Percentiles rank a stretch among this genome's conserved stretches.
Evolutionary conservation across 2,797 vertebrate species (phyloP).

Genomic region (Lepilemur septentrionalis): DNA sequence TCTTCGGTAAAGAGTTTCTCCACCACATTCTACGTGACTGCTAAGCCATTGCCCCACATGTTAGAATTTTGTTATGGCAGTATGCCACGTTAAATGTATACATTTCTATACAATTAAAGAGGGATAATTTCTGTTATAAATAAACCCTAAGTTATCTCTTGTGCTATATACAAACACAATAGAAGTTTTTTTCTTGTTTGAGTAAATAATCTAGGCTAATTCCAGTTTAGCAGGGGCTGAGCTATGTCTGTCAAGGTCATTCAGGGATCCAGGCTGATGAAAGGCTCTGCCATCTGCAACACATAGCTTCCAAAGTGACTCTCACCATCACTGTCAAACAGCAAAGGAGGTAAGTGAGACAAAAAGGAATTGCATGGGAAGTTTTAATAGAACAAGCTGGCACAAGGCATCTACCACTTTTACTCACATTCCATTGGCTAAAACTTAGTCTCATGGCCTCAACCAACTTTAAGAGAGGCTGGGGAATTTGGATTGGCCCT

Average conservation of each 20-base stretch:
- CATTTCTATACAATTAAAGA: background rate
- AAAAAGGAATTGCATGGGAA: background rate
- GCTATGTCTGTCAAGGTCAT: background rate
- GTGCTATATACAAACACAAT: background rate
- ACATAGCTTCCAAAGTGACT: background rate
- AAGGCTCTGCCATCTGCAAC: background rate
- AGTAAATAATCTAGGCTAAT: background rate
- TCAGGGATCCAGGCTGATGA: background rate
- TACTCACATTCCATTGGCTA: background rate
- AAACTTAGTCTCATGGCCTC: background rate
- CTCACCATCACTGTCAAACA: background rate
- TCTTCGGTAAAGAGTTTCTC: background rate
- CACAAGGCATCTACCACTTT: background rate
- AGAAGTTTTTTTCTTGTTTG: background rate
- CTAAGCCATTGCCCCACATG: background rate
- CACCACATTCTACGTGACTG: background rate
- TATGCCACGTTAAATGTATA: background rate
- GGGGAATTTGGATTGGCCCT: background rate
- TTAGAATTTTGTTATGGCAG: background rate
- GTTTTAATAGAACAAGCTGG: background rate
- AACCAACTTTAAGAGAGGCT: background rate
- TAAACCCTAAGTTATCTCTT: background rate
- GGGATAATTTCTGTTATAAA: background rate
- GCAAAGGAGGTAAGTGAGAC: background rate
- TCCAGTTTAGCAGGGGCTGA: background rate